These are phyloP conservation scores for Oreotrochilus melanogaster DNA, from an alignment of 2,113 vertebrate genomes.

Conservation along the genomic window DNA sequence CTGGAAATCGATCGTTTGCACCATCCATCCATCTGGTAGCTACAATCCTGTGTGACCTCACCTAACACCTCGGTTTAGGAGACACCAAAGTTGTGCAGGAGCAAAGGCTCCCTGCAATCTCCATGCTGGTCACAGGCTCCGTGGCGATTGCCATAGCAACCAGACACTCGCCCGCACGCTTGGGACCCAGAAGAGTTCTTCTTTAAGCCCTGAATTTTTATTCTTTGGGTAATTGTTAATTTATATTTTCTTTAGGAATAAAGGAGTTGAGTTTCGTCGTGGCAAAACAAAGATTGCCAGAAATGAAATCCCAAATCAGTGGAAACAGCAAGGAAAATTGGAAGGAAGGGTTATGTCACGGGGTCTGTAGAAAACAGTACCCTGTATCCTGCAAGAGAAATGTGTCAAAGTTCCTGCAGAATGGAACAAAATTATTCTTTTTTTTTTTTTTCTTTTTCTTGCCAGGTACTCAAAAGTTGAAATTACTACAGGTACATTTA, in stretches of 20 bases:
- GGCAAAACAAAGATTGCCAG: background rate
- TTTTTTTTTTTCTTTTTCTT: background rate
- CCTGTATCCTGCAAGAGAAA: background rate
- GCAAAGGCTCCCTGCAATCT: constrained; percentile 34
- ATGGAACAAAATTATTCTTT: background rate
- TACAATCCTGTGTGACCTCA: background rate
- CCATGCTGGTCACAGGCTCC: constrained; percentile 26
- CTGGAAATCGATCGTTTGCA: background rate
- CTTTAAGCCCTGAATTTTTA: background rate
- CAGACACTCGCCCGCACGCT: constrained; percentile 47
- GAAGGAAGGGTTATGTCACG: background rate
- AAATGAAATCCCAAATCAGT: background rate
- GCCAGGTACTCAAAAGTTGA: background rate
- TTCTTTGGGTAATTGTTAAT: background rate
- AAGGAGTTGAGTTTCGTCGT: background rate
- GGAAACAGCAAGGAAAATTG: background rate
- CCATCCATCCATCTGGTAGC: constrained; percentile 1
- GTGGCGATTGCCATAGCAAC: constrained; percentile 60
- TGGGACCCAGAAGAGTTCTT: constrained; percentile 14
- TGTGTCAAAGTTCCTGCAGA: background rate
- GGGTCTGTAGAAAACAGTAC: background rate
- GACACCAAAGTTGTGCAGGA: background rate
- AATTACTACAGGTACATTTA: background rate
- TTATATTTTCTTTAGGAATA: background rate
- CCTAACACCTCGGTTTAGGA: background rate